A percentile compares a stretch with the other conserved stretches of the same genome.
phyloP scores from a whole-genome alignment of 2,888 invertebrate species.

The Epirrhoe tristata region DNA sequence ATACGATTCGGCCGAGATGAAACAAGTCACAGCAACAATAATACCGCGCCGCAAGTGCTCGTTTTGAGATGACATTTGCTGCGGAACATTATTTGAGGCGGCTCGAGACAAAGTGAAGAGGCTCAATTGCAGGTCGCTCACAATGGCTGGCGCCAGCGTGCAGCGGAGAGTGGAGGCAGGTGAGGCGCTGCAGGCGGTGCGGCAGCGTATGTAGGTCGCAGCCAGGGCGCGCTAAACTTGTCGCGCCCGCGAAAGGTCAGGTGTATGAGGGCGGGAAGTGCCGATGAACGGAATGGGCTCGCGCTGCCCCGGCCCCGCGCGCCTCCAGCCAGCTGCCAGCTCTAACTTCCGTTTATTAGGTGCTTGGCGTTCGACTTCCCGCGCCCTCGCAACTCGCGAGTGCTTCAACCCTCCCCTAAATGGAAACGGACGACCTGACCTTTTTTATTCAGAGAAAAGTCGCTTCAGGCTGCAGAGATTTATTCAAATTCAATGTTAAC shows the following conservation, averaged over 20 bases:
- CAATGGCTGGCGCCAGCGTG: slow-evolving; percentile 56
- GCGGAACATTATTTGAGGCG: slow-evolving; percentile 69
- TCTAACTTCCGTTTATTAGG: slow-evolving; percentile 78
- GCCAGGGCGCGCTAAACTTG: slow-evolving; percentile 80
- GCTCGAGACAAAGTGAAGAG: slow-evolving; percentile 63
- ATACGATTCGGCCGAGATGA: slow-evolving; percentile 59
- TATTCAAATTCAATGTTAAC: slow-evolving; percentile 68
- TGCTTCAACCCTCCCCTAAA: slow-evolving; percentile 53
- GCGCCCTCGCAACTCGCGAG: slow-evolving; percentile 49
- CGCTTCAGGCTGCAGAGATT: slow-evolving; percentile 51
- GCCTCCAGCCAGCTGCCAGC: slow-evolving; percentile 55
- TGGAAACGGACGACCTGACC: slow-evolving; percentile 50
- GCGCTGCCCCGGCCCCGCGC: slow-evolving; percentile 49
- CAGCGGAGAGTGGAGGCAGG: slow-evolving; percentile 42
- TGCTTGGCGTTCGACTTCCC: slow-evolving; percentile 66
- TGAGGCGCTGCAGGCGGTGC: slow-evolving; percentile 50
- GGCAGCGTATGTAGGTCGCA: slow-evolving; percentile 78
- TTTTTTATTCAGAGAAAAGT: slow-evolving; percentile 54
- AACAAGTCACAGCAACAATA: slow-evolving; percentile 71
- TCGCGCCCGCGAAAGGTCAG: slow-evolving; percentile 82
- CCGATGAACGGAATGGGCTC: slow-evolving; percentile 73
- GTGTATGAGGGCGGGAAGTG: slow-evolving; percentile 82
- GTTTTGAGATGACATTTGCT: slow-evolving; percentile 70
- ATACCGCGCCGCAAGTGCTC: slow-evolving; percentile 64
- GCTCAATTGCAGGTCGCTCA: slow-evolving; percentile 71